Conservation (phyloP, 2,113 vertebrate species). For the Argyrosomus japonicus region DNA sequence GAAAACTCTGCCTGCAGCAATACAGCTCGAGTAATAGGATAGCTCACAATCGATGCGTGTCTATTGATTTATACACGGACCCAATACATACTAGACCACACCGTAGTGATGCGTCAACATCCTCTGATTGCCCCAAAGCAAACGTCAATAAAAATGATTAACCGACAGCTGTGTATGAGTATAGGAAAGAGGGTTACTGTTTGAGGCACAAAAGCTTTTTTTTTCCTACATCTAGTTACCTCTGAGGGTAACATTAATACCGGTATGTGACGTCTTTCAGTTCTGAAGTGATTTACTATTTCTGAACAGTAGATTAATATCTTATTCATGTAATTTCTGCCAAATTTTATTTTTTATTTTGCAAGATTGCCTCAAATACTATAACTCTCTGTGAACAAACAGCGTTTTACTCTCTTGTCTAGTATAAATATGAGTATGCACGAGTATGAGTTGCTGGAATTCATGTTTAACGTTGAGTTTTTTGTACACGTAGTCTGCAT, state of each 20-base stretch:
- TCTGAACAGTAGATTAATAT: neutral
- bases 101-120: constrained; percentile 66
- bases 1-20: constrained; percentile 36
- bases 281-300: neutral
- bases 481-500: constrained; percentile 1
- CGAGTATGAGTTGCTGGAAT: neutral
- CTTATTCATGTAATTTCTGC: neutral
- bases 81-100: constrained; percentile 65
- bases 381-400: constrained; percentile 11
- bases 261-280: neutral
- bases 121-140: constrained; percentile 65
- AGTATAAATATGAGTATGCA: neutral
- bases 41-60: constrained; percentile 63
- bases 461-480: neutral
- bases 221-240: constrained; percentile 2
- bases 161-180: constrained; percentile 47
- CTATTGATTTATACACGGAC: constrained; percentile 69
- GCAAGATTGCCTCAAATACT: neutral
- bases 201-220: constrained; percentile 5
- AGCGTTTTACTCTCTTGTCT: neutral
- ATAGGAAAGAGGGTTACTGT: constrained; percentile 20
- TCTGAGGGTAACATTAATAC: neutral
- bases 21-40: constrained; percentile 61
- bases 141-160: constrained; percentile 72
- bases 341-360: neutral